Base-by-base conservation (phyloP, 2,888 invertebrate genomes). In the Icerya purchasi region DNA sequence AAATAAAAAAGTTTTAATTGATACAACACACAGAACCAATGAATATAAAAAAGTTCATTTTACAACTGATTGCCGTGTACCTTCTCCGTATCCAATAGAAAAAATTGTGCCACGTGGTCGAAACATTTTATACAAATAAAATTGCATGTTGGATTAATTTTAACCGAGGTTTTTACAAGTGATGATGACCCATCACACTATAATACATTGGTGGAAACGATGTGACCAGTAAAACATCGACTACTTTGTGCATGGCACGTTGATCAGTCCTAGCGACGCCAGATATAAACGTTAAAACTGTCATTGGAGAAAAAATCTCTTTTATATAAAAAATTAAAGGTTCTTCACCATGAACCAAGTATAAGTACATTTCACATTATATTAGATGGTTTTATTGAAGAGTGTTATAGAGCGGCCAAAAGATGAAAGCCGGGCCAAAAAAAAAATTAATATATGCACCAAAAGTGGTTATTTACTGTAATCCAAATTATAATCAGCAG, bases 201-300 rank as follows among this genome's bases (percentile, higher is more conserved):
- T 56, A 66, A 64, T 53, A 64, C 65, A 18, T 67, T 66, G 66
- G 51, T 55, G 18, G 2, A 57, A 3, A 58, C 65, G 2, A 68
- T 67, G 66, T 53, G 53, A 56, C 22, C 50, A 14, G 60, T 60
- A 24, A 36, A 23, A 18, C 25, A 62, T 22, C 50, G 60, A 50
- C 55, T 67, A 54, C 62, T 64, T 57, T 67, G 67, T 60, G 54
- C 64, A 3, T 68, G 68, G 68, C 66, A 66, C 56, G 63, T 68
- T 18, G 68, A 68, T 53, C 50, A 61, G 21, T 62, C 63, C 23
- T 66, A 66, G 55, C 54, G 59, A 50, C 54, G 24, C 14, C 54
- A 59, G n/a, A 50, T 56, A 0, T 25, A 55, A 51, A 1, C 8
- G 14, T 50, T 51, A 54, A 59, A 50, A 10, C n/a, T 23, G 18